These are phyloP conservation scores for Bactericera cockerelli DNA, from an alignment of 1,140 invertebrate species.

Conservation along the genomic window DNA sequence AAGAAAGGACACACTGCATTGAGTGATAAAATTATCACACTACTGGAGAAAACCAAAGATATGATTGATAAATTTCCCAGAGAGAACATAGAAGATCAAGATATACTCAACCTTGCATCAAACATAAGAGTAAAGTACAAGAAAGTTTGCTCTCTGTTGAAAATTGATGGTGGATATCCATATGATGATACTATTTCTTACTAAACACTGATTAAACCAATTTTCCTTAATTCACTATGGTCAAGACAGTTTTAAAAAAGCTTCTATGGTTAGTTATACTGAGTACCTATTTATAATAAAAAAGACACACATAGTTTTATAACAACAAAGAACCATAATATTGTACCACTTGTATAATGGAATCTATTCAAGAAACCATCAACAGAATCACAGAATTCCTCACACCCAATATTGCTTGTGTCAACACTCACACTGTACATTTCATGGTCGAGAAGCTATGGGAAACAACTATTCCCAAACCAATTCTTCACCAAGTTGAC, in stretches of 20 bases:
- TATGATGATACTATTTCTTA: conserved; percentile 13
- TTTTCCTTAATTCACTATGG: no score
- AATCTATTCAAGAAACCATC: conserved; percentile 28
- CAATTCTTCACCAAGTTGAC: conserved; percentile 33
- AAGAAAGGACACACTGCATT: conserved; percentile 8
- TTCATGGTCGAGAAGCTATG: conserved; percentile 58
- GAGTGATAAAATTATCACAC: conserved; percentile 17
- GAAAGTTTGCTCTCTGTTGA: conserved; percentile 25
- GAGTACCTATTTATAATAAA: no score
- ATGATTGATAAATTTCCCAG: conserved; percentile 24
- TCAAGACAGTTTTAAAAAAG: no score
- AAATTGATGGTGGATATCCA: conserved; percentile 22
- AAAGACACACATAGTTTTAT: no score
- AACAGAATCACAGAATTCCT: conserved; percentile 39
- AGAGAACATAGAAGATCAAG: conserved; percentile 22
- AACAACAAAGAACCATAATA: no score
- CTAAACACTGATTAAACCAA: no score
- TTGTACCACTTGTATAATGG: no score
- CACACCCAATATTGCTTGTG: conserved; percentile 38
- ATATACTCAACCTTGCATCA: conserved; percentile 22
- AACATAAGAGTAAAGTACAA: conserved; percentile 26
- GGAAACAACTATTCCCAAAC: conserved; percentile 37
- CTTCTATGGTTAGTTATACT: neutral
- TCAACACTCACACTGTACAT: conserved; percentile 64
- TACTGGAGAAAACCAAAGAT: conserved; percentile 21